These are phyloP conservation scores for Cheilosia impressa DNA, from an alignment of 2,888 invertebrate genomes.

Conservation along the genomic window DNA sequence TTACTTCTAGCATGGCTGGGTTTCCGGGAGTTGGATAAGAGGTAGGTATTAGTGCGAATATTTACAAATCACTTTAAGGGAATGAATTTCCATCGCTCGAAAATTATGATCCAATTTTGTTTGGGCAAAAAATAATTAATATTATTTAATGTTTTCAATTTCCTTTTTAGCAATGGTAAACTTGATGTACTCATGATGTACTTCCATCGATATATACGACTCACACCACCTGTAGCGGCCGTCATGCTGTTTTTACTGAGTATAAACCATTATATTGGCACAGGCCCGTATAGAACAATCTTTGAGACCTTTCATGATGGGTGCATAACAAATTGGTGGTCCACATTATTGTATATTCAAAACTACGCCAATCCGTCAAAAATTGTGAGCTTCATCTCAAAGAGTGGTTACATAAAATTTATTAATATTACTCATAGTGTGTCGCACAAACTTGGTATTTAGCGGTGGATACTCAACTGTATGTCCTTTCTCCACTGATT, in stretches of 20 bases:
- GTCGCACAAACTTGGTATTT: constrained; percentile 86
- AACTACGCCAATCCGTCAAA: constrained; percentile 83
- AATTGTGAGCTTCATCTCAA: constrained; percentile 78
- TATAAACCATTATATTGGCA: constrained; percentile 84
- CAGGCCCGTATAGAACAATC: constrained; percentile 85
- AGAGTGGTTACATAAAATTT: neutral
- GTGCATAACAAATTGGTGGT: constrained; percentile 84
- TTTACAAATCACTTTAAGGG: neutral
- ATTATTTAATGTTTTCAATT: no score
- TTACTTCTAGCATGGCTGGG: constrained; percentile 84
- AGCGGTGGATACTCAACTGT: constrained; percentile 86
- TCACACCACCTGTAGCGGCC: constrained; percentile 85
- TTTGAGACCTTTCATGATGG: constrained; percentile 78
- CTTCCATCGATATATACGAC: constrained; percentile 83
- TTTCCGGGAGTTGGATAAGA: constrained; percentile 81
- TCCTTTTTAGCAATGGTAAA: constrained; percentile 78
- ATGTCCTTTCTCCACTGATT: constrained; percentile 85
- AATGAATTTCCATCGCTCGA: no score
- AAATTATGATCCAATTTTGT: no score
- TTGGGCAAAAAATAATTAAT: no score
- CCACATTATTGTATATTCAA: constrained; percentile 84
- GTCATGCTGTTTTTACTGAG: constrained; percentile 84
- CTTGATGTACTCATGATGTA: constrained; percentile 82
- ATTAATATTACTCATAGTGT: constrained; percentile 80
- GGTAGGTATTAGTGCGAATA: constrained; percentile 77